Evolutionary conservation across 2,113 vertebrate genomes (phyloP), one percentile per base, ranked within the genome.

Genomic region (Calidris pugnax): DNA sequence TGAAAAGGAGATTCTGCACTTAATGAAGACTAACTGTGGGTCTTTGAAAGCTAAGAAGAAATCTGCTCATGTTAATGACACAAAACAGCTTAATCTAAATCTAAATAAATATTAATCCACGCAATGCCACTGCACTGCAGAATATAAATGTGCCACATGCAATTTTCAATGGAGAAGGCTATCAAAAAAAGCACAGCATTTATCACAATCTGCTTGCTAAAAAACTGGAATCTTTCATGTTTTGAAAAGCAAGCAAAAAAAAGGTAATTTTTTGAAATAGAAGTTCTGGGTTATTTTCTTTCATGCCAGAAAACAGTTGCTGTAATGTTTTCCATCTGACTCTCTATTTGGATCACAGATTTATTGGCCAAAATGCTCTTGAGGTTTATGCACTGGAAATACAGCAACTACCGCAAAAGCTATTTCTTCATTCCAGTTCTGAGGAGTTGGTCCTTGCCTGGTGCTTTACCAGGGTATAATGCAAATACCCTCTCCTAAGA

Each of bases 281-380:
- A 73, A 50, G 16, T 79, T 82, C 79, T 83, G 17, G 9, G 27
- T 76, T 93, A 64, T 85, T 89, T 94, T 91, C 77, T 85, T 85
- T 50, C 89, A 53, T 79, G 57, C 33, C 57, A 80, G 63, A 83
- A 62, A 60, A 81, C 24, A 83, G 81, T 79, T 39, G 66, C 59
- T 32, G 39, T 88, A 86, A 95, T 39, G 19, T 85, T 85, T 93
- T 93, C 85, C 78, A 79, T 73, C 37, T 93, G 87, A 89, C n/a
- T 84, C 45, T 76, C 23, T 77, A 10, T 28, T 81, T 91, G 85
- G 57, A 95, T 50, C 35, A 19, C 53, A 82, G 57, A 85, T 50
- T 91, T 91, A 79, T 24, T 90, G 71, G 62, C 53, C 62, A 48
- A 75, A 87, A 79, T 35, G 33, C 23, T 82, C 30, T 41, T 79